Base-by-base conservation (phyloP, 2,797 vertebrate genomes). In the Halcyon leucocephala region DNA sequence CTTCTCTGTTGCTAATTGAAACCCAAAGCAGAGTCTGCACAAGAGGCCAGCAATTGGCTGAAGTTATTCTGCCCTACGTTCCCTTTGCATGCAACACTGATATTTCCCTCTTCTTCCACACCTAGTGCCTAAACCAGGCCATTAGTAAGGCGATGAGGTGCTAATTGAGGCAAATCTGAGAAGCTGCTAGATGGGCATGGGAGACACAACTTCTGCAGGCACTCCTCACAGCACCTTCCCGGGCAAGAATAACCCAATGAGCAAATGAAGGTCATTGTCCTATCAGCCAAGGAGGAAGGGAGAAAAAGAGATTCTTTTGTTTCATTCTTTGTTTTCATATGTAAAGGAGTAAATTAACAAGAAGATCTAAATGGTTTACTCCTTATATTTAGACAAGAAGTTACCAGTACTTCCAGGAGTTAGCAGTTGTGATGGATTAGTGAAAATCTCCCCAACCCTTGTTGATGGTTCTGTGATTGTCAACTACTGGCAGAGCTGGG, bases 11-110 rank as follows among this genome's bases (percentile, higher is more conserved):
- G 12, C 37, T 14, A 35, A 18, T 1, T 31, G 54, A 81, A 82
- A 41, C 6, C n/a, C 61, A 54, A 89, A 79, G 39, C 25, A 26
- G 35, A 42, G 6, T 2, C 41, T 69, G 46, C 31, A 44, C 58
- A n/a, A 78, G 61, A 29, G 15, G 7, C 11, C 46, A 52, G 41
- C 35, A 24, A 3, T 11, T 65, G 41, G 35, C 22, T 51, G 41
- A 31, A 1, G 0, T 74, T 29, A n/a, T 57, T 15, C 54, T 85
- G 16, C 9, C 18, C 5, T 10, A 1, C 1, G 6, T 31, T 29
- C 72, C 70, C 54, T 72, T 71, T 42, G 25, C 25, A 79, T 12
- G n/a, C 44, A 48, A 0, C 9, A 15, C 1, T 21, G 60, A 1
- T 35, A 55, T 58, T 73, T 73, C 28, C 8, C 18, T 44, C 15